These are phyloP conservation scores for Microcebus ravelobensis DNA, from an alignment of 2,113 vertebrate species.

Conservation along the genomic window DNA sequence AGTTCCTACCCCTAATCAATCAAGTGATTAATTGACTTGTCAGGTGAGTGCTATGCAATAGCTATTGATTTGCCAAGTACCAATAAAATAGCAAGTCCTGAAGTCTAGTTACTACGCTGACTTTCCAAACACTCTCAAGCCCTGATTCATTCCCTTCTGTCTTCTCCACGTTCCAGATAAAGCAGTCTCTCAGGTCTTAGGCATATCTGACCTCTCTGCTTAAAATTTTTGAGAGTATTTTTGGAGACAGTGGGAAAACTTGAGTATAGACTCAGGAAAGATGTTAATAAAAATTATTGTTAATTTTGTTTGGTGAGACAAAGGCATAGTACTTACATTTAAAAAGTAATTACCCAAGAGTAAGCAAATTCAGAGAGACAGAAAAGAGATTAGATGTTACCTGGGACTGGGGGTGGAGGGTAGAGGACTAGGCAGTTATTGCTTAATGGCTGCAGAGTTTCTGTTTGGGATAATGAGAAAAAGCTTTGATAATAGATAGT, in stretches of 20 bases:
- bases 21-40: background rate
- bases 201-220: background rate
- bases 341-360: background rate
- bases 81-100: background rate
- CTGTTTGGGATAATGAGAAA: background rate
- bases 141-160: background rate
- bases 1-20: background rate
- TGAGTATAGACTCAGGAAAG: slow-evolving; percentile 45
- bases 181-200: background rate
- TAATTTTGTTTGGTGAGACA: background rate
- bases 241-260: slow-evolving; percentile 16
- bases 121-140: background rate
- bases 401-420: too few species aligned
- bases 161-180: background rate
- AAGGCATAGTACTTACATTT: background rate
- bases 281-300: slow-evolving; percentile 16
- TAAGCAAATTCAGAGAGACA: background rate
- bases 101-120: background rate
- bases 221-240: slow-evolving; percentile 34
- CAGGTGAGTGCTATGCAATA: background rate
- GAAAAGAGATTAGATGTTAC: background rate
- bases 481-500: background rate
- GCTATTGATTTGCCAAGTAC: background rate
- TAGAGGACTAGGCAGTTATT: background rate
- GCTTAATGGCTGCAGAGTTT: background rate